Evolutionary conservation across 2,888 invertebrate species (phyloP), one percentile per base, ranked within the genome.

Genomic region (Macaria liturata): DNA sequence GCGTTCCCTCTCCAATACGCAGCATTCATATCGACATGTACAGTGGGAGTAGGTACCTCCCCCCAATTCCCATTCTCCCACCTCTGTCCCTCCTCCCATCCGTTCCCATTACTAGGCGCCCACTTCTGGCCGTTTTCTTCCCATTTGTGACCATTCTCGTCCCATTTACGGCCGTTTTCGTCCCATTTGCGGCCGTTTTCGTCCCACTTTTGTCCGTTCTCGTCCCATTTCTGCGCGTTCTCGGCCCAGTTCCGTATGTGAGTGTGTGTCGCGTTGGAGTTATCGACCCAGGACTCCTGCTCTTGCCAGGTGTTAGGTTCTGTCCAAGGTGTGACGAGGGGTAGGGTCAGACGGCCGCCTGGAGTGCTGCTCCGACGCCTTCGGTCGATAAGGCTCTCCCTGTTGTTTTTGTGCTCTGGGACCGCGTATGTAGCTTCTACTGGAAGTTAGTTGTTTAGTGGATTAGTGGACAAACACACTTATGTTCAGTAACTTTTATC

Each of bases 391-490:
- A 91, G 71, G 32, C 84, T 84, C 54, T 88, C 88, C 2, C 90
- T 81, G 48, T 20, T 20, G 20, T 80, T 77, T 49, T 88, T 88
- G 69, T 86, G 88, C 46, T 86, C 88, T 0, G 91, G 91, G 0
- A 91, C 89, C 0, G 91, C 90, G 71, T 91, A 91, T 6, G 91
- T 91, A 31, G 88, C 89, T 75, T 91, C 91, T 71, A 78, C 71
- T 77, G 65, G 31, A 43, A 43, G 20, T 4, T 50, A 44, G 44
- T 37, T n/a, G 9, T 32, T 51, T 31, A 51, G 45, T 51, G n/a
- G 9, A 9, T 43, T 43, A 32, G 7, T 48, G 4, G 9, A n/a
- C 8, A 4, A n/a, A n/a, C n/a, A 43, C 43, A 9, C 43, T 43
- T 37, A 7, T 1, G 34, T 37, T 37, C 7, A 37, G 34, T 34